Conservation (phyloP, 1,140 invertebrate species). For the Papilio polytes region DNA sequence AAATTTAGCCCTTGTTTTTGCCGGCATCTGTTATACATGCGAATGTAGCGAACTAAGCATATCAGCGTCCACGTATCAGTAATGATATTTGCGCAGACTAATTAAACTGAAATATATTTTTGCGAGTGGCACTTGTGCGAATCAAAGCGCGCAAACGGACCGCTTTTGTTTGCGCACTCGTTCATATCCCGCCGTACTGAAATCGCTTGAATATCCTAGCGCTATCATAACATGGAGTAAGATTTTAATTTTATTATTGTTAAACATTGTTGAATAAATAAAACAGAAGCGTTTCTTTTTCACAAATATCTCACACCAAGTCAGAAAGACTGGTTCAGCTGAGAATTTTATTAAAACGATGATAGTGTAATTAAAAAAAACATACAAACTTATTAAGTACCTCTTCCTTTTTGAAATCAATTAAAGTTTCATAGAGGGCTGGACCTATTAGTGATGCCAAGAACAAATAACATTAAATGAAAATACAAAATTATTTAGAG, state of each 20-base stretch:
- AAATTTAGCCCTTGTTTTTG: constrained; percentile 2
- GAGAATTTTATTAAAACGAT: no score
- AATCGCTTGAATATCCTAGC: constrained; percentile 70
- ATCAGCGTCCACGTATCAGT: constrained; percentile 14
- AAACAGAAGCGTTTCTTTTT: no score
- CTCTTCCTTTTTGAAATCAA: no score
- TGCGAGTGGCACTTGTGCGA: constrained; percentile 55
- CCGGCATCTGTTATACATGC: neutral
- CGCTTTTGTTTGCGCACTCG: constrained; percentile 75
- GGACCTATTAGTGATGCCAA: no score
- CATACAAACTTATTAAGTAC: no score
- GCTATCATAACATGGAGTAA: constrained; percentile 44
- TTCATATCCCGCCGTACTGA: constrained; percentile 73
- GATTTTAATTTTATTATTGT: constrained; percentile 33
- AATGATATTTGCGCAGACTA: constrained; percentile 52
- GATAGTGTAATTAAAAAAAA: no score
- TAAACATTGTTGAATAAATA: neutral
- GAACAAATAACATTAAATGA: no score
- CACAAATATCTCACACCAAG: no score
- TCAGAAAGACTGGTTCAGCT: no score
- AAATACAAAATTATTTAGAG: no score
- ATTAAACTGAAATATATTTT: constrained; percentile 66
- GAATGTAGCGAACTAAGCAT: constrained; percentile 16
- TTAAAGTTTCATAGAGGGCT: no score
- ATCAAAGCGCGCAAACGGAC: constrained; percentile 62